These are phyloP conservation scores for Epinotia demarniana DNA, from an alignment of 2,888 invertebrate species.

Conservation along the genomic window DNA sequence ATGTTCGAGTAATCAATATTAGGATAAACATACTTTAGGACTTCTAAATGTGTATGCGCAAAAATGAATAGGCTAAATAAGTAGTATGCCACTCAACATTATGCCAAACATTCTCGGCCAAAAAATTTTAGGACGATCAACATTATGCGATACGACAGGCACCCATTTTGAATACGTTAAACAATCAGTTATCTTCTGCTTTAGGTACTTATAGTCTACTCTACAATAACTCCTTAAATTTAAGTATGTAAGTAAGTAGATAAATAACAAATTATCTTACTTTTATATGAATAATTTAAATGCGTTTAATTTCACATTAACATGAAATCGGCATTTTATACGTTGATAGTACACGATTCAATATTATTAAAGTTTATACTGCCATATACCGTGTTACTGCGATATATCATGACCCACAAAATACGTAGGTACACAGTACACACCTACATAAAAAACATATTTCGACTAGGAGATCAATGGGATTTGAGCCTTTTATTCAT, in stretches of 20 bases:
- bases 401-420: neutral
- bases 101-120: no score
- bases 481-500: slow-evolving; percentile 10
- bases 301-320: slow-evolving; percentile 6
- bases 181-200: slow-evolving; percentile 27
- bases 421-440: neutral
- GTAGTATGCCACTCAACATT: no score
- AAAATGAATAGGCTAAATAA: no score
- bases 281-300: slow-evolving; percentile 3
- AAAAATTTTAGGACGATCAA: no score
- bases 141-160: no score
- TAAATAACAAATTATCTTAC: neutral
- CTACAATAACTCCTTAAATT: slow-evolving; percentile 20
- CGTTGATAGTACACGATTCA: neutral
- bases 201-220: no score
- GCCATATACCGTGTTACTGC: neutral
- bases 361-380: slow-evolving; percentile 1
- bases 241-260: slow-evolving; percentile 7
- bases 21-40: no score
- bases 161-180: no score
- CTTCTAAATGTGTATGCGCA: no score
- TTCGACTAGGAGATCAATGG: neutral
- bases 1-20: no score
- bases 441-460: neutral
- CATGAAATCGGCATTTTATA: neutral